These are phyloP conservation scores for Lota lota DNA, from an alignment of 2,113 vertebrate species.

Conservation along the genomic window DNA sequence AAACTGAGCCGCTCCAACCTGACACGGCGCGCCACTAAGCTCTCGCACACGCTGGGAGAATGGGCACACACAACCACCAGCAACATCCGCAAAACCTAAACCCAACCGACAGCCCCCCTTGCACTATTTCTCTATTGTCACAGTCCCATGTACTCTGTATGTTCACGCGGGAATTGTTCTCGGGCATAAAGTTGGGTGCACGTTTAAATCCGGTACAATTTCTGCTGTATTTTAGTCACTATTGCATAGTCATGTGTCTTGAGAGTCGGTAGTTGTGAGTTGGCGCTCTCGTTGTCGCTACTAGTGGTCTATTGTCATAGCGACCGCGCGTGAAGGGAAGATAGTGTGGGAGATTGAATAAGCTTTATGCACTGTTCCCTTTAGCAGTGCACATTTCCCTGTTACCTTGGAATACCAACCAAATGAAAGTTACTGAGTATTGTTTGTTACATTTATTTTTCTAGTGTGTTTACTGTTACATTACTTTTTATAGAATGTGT, in stretches of 20 bases:
- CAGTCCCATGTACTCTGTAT: no score
- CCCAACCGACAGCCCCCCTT: slow-evolving; percentile 32
- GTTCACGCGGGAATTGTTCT: no score
- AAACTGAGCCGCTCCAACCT: slow-evolving; percentile 66
- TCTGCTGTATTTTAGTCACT: slow-evolving; percentile 9
- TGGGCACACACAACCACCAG: slow-evolving; percentile 56
- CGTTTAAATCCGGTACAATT: no score
- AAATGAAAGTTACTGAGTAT: background rate
- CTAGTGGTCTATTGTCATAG: slow-evolving; percentile 45
- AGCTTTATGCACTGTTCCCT: background rate
- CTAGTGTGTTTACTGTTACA: slow-evolving; percentile 19
- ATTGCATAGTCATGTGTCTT: slow-evolving; percentile 26
- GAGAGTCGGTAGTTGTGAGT: background rate
- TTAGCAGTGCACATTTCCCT: background rate
- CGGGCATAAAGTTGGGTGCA: no score
- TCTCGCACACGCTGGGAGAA: slow-evolving; percentile 50
- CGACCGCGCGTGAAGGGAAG: background rate
- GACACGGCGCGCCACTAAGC: slow-evolving; percentile 40
- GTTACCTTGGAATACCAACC: background rate
- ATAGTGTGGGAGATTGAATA: background rate
- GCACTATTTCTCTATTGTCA: no score
- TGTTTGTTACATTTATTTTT: background rate
- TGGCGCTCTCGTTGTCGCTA: slow-evolving; percentile 22
- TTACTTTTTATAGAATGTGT: background rate
- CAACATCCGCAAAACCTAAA: slow-evolving; percentile 56